A percentile compares a stretch with the other conserved stretches of the same genome.
phyloP scores from a whole-genome alignment of 2,113 vertebrate species.

The Dasyprocta punctata region DNA sequence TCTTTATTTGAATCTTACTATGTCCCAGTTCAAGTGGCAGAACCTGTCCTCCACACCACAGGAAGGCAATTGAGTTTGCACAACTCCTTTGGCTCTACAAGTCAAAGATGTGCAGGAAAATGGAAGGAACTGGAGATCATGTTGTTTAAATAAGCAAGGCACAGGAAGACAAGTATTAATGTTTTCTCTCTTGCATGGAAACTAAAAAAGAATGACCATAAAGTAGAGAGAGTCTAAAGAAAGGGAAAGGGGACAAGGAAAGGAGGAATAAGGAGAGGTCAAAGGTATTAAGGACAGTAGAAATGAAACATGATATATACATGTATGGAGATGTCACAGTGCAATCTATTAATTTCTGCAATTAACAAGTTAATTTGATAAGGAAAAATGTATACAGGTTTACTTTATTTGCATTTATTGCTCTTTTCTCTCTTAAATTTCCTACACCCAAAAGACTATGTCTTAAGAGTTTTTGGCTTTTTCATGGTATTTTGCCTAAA shows the following conservation, averaged over 20 bases:
- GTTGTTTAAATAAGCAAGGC: not conserved
- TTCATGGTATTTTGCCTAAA: not conserved
- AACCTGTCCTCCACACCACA: not conserved
- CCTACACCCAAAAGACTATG: not conserved
- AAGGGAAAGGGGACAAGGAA: not conserved
- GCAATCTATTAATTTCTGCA: not conserved
- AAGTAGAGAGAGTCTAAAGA: not conserved
- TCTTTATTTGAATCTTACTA: not conserved
- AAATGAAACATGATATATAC: not conserved
- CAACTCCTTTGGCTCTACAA: not conserved
- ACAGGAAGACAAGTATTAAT: not conserved
- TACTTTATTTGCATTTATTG: not conserved
- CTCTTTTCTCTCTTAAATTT: slow-evolving; percentile 14
- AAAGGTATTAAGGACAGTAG: not conserved
- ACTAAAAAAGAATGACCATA: not conserved
- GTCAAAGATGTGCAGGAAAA: not conserved
- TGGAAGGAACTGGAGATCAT: not conserved
- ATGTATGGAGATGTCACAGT: not conserved
- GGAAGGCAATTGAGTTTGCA: not conserved
- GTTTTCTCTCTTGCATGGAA: not conserved
- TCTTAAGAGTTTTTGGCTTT: not conserved
- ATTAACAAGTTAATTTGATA: not conserved
- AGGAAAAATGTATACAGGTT: not conserved
- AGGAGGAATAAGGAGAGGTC: not conserved
- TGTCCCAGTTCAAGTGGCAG: not conserved